Evolutionary conservation across 2,797 vertebrate species (phyloP).

Genomic region (Semaprochilodus insignis): DNA sequence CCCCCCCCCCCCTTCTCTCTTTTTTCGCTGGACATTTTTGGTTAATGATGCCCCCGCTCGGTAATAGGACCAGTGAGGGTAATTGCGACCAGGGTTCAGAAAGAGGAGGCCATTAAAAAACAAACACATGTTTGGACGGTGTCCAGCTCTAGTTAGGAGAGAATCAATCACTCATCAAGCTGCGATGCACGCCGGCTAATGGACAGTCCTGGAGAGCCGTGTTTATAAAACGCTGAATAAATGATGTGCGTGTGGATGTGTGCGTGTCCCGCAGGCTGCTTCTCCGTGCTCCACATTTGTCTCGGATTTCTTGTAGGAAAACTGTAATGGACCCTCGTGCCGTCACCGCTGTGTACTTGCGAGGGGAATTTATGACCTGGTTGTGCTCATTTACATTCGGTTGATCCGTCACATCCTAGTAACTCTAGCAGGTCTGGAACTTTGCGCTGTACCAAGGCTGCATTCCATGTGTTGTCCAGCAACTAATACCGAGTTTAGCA

Average conservation of each 20-base stretch:
- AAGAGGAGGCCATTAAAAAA: conserved; percentile 70
- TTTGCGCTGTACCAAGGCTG: neutral
- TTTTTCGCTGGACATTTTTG: conserved; percentile 65
- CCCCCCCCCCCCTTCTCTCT: conserved; percentile 27
- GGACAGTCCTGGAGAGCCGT: conserved; percentile 31
- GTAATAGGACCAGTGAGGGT: conserved; percentile 67
- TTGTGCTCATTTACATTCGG: conserved; percentile 22
- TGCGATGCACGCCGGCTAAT: conserved; percentile 51
- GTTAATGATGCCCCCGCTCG: conserved; percentile 68
- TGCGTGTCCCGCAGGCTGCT: conserved; percentile 37
- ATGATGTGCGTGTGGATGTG: conserved; percentile 51
- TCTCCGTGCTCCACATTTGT: conserved; percentile 49
- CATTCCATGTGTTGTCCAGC: conserved; percentile 12
- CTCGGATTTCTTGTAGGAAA: conserved; percentile 35
- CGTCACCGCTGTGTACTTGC: neutral
- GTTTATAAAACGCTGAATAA: conserved; percentile 61
- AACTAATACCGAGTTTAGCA: conserved; percentile 20
- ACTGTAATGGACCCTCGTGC: conserved; percentile 33
- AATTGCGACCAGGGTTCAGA: conserved; percentile 69
- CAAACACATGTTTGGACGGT: conserved; percentile 71
- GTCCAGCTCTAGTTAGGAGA: conserved; percentile 64
- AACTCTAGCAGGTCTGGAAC: conserved; percentile 13
- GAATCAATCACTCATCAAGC: conserved; percentile 60
- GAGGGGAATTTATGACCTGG: conserved; percentile 23
- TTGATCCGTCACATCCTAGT: conserved; percentile 31